Evolutionary conservation across 2,888 invertebrate species (phyloP).

Genomic region (Agrochola lychnidis): DNA sequence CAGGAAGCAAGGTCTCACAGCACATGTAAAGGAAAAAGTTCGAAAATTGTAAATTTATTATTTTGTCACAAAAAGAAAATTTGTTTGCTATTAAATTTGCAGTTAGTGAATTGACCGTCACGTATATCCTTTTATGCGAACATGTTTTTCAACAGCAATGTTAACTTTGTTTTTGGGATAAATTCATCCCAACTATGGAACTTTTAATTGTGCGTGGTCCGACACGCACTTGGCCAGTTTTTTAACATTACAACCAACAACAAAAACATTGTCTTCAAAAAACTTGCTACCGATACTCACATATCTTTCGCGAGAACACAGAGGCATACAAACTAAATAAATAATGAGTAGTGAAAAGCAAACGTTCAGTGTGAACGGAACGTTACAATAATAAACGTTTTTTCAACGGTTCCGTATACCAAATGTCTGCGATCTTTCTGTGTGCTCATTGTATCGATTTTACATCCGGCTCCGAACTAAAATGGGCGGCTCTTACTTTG

Average conservation of each 20-base stretch:
- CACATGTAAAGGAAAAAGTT: too few species aligned
- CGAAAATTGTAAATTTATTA: too few species aligned
- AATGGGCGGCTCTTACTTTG: conserved; percentile 77
- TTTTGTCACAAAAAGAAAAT: too few species aligned
- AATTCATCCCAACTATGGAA: too few species aligned
- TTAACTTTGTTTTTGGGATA: too few species aligned
- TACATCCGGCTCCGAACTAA: conserved; percentile 83
- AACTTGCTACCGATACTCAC: background rate
- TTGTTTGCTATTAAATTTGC: too few species aligned
- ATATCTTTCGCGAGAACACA: conserved; percentile 41
- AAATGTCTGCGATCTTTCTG: conserved; percentile 82
- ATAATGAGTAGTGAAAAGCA: conserved; percentile 53
- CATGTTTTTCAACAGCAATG: too few species aligned
- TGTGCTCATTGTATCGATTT: conserved; percentile 87
- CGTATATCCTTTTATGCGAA: too few species aligned
- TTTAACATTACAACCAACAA: background rate
- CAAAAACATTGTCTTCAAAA: background rate
- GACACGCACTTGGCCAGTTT: background rate
- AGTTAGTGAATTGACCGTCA: too few species aligned
- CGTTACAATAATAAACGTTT: conserved; percentile 74
- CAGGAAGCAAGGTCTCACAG: too few species aligned
- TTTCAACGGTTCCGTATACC: conserved; percentile 69
- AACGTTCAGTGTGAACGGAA: conserved; percentile 45
- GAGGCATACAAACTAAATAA: conserved; percentile 51
- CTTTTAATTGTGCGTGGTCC: too few species aligned